Percentiles rank a stretch among this genome's conserved stretches.
phyloP scores from a whole-genome alignment of 2,797 vertebrate species.

The Etheostoma perlongum region DNA sequence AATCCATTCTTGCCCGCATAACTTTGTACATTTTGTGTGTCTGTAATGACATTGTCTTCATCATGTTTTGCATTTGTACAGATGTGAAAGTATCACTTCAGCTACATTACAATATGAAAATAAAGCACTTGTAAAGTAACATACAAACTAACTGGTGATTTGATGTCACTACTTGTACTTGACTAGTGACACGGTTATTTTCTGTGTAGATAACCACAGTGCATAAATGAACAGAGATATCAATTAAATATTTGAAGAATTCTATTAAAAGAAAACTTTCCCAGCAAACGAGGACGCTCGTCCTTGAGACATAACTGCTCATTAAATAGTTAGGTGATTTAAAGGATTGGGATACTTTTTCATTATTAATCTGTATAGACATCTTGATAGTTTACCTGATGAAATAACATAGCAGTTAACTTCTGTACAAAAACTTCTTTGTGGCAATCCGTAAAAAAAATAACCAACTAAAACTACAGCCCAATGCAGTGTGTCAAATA shows the following conservation, averaged over 20 bases:
- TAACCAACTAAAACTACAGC: constrained; percentile 1
- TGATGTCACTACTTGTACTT: background rate
- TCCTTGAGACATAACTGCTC: constrained; percentile 68
- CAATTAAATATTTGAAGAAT: background rate
- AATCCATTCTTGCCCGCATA: constrained; percentile 89
- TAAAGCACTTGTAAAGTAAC: constrained; percentile 97
- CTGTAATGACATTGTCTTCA: constrained; percentile 90
- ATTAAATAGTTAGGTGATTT: constrained; percentile 78
- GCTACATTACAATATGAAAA: constrained; percentile 94
- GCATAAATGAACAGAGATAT: background rate
- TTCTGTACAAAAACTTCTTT: constrained; percentile 49
- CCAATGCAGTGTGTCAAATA: constrained; percentile 5
- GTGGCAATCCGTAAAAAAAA: constrained; percentile 27
- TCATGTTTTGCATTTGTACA: constrained; percentile 95
- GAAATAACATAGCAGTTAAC: constrained; percentile 71
- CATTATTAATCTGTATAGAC: constrained; percentile 82
- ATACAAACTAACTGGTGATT: constrained; percentile 35
- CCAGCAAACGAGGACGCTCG: constrained; percentile 39
- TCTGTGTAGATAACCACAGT: background rate
- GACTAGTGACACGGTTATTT: background rate
- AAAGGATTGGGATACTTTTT: constrained; percentile 76
- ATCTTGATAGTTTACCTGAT: constrained; percentile 70
- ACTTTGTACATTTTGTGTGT: constrained; percentile 93
- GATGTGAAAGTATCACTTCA: constrained; percentile 97
- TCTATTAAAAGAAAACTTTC: constrained; percentile 4